Base-by-base conservation (phyloP, 2,888 invertebrate genomes). In the Lithophane semibrunnea region DNA sequence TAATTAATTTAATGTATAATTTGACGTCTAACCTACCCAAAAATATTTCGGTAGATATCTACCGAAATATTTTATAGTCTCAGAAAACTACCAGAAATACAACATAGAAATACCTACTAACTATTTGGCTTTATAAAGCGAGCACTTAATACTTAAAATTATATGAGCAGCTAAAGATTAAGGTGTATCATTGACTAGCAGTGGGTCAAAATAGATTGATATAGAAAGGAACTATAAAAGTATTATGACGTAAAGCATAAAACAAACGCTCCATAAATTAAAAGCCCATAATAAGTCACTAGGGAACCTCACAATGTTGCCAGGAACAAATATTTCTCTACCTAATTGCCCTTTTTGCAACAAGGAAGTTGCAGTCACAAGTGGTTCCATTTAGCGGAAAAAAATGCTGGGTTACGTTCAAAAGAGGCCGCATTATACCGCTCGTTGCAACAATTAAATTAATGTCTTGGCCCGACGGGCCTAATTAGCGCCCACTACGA, bases 401-500 rank as follows among this genome's bases (percentile, higher is more conserved):
- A 86, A 88, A 89, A 85, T 83, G 77, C 80, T 79, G 80, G 77
- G 83, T 78, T 75, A 82, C 81, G 52, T 76, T 84, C 73, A 83
- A 88, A 85, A 85, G 82, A 80, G 81, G 80, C 80, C 75, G 74
- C 73, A 80, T 81, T 79, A 80, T 75, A 76, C 65, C 73, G 72
- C 67, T 71, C 77, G 79, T 85, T 78, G 78, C 79, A 83, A 88
- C 88, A 88, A 88, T 88, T 80, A 88, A 85, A 88, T 88, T 86
- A 86, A 88, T 88, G 85, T 83, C 77, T 79, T 81, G 78, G 67
- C 82, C 85, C 88, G 76, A 60, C 68, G 86, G 84, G 80, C 67
- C 80, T 88, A 89, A 88, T 89, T 88, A 88, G 82, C 86, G 82
- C 80, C 79, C 81, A 88, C 85, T 88, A 85, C 76, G 75, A 83